Evolutionary conservation across 1,140 invertebrate genomes (phyloP), one percentile per base, ranked within the genome.

Genomic region (Nasonia longicornis): DNA sequence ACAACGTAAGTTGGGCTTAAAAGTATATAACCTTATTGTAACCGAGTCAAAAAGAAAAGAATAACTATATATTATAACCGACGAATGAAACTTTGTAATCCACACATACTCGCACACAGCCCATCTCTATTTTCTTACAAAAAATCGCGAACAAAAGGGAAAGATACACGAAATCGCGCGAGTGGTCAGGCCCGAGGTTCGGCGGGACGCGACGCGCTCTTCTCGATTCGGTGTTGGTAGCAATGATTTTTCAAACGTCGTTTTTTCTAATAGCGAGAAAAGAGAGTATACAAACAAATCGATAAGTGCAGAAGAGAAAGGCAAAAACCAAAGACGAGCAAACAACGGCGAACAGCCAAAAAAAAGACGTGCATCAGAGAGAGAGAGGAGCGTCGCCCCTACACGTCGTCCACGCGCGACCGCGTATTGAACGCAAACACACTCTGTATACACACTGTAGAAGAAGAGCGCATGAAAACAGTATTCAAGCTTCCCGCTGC

Each of bases 221-320:
- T 77, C 73, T 80, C 67, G 75, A 82, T 78, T 83, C 80, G 63
- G 73, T 78, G 82, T 83, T 83, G 35, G 75, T 79, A 80, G 78
- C 63, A 81, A 84, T 84, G 82, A 82, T 84, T 85, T 84, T 79
- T 77, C 38, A 77, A 84, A 80, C 52, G 66, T 85, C 82, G 79
- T 84, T 80, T 82, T 83, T 72, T 77, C 77, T 35, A 72, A 7
- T 64, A 42, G 35, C 58, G 26, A 74, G 22, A 38, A 29, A 71
- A 35, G 58, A 71, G 20, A 26, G 22, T 26, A 22, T 2, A 66
- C n/a, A 66, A 66, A 26, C 22, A 26, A 64, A 22, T 26, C 52
- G 11, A 58, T 14, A 58, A 11, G 52, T 4, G n/a, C 63, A 22
- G 22, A 26, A 12, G 20, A 26, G 26, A 26, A 58, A 58, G 16